A percentile compares a stretch with the other conserved stretches of the same genome.
Evolutionary conservation across 2,797 vertebrate genomes (phyloP).

Genomic region (Pipistrellus kuhlii): DNA sequence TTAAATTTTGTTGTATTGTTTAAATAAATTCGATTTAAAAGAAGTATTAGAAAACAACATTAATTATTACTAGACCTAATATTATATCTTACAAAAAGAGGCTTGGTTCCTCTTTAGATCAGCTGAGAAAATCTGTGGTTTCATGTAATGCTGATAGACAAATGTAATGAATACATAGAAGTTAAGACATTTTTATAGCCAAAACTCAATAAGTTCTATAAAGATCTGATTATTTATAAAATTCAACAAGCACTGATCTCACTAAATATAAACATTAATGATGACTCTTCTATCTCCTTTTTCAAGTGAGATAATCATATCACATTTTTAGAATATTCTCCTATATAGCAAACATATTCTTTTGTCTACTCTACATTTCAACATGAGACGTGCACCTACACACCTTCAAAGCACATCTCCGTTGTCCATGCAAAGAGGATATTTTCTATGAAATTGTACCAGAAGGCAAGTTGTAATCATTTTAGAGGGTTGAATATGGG

Average conservation of each 20-base stretch:
- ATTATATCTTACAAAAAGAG: not conserved
- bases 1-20: too few species aligned
- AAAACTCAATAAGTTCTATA: not conserved
- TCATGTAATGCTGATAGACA: not conserved
- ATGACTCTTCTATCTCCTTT: slow-evolving; percentile 22
- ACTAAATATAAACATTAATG: slow-evolving; percentile 61
- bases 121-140: not conserved
- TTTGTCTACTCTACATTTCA: slow-evolving; percentile 59
- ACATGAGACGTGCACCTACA: not conserved
- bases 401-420: not conserved
- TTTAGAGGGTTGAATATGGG: not conserved
- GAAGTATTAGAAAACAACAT: too few species aligned
- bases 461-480: not conserved
- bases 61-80: too few species aligned
- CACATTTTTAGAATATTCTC: slow-evolving; percentile 38
- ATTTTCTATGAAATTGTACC: not conserved
- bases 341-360: slow-evolving; percentile 8
- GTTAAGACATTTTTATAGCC: not conserved
- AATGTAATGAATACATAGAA: not conserved
- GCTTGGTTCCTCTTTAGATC: not conserved
- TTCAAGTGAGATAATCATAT: slow-evolving; percentile 39
- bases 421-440: not conserved
- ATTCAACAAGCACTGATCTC: not conserved
- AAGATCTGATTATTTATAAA: slow-evolving; percentile 46
- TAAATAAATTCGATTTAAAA: too few species aligned